These are phyloP conservation scores for Speoplatyrhinus poulsoni DNA, from an alignment of 2,113 vertebrate species.

Conservation along the genomic window DNA sequence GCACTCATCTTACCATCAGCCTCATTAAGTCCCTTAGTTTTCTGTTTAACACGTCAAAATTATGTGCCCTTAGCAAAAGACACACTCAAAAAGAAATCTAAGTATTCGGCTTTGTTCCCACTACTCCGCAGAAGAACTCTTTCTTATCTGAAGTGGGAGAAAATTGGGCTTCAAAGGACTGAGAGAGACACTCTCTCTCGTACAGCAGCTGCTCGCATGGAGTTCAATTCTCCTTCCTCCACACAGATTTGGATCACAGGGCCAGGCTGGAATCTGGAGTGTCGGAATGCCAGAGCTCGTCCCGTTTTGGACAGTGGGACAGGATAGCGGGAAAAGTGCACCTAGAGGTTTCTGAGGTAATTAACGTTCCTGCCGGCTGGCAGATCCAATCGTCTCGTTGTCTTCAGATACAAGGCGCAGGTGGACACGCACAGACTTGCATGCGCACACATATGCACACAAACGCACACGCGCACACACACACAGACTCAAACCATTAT, in stretches of 20 bases:
- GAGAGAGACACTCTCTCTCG: neutral
- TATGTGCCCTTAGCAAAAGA: neutral
- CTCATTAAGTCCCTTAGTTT: conserved; percentile 21
- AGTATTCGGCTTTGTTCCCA: neutral
- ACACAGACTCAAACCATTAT: conserved; percentile 21
- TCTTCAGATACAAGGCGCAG: conserved; percentile 27
- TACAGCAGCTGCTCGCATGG: neutral
- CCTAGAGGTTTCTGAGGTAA: conserved; percentile 66
- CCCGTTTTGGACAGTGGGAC: conserved; percentile 44
- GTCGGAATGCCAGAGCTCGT: conserved; percentile 46
- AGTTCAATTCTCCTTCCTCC: conserved; percentile 28
- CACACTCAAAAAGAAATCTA: neutral
- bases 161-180: conserved; percentile 6
- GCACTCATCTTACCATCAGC: neutral
- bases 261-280: conserved; percentile 18
- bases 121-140: conserved; percentile 5
- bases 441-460: neutral
- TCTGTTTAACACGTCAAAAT: conserved; percentile 21
- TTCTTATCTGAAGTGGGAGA: neutral
- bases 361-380: conserved; percentile 62
- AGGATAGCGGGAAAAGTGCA: conserved; percentile 58
- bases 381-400: conserved; percentile 63
- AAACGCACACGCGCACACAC: conserved; percentile 1
- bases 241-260: conserved; percentile 41
- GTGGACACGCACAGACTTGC: conserved; percentile 4